A percentile compares a stretch with the other conserved stretches of the same genome.
phyloP scores from a whole-genome alignment of 1,140 invertebrate species.

The Caenorhabditis briggsae region DNA sequence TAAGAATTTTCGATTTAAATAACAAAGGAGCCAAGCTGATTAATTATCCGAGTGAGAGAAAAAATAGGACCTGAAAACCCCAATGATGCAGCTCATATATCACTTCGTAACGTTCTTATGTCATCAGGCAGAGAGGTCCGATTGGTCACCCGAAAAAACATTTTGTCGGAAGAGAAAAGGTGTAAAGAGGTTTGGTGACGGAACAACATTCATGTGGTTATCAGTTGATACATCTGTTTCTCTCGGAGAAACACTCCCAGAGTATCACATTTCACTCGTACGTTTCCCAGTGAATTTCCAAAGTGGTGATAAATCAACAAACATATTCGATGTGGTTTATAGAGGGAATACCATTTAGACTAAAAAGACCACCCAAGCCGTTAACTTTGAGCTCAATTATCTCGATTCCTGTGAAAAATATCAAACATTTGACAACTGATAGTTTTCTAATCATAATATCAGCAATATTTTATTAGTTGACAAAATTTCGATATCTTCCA shows the following conservation, averaged over 20 bases:
- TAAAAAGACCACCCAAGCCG: too few species aligned
- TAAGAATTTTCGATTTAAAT: too few species aligned
- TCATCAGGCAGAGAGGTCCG: background rate
- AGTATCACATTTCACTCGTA: constrained; percentile 13
- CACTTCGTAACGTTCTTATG: constrained; percentile 38
- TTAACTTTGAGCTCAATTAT: too few species aligned
- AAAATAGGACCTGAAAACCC: background rate
- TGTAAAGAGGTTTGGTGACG: background rate
- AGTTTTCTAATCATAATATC: too few species aligned
- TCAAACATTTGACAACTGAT: too few species aligned
- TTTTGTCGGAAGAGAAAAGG: background rate
- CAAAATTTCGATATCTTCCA: too few species aligned
- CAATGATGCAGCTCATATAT: background rate
- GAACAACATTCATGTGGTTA: constrained; percentile 45
- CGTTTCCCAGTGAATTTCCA: background rate
- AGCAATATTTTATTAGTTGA: too few species aligned
- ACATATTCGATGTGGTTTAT: too few species aligned
- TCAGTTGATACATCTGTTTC: background rate
- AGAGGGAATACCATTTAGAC: too few species aligned
- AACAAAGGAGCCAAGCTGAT: too few species aligned
- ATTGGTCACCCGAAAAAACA: background rate
- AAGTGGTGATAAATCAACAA: too few species aligned
- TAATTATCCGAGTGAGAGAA: background rate
- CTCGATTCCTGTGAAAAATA: too few species aligned
- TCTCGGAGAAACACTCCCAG: background rate